Evolutionary conservation across 2,113 vertebrate species (phyloP).

Genomic region (sheep (Ovis aries)): ARS-UI_Ramb_v3.0 NC_056067.1:50268501-50269000

Average conservation of each 20-base stretch:
- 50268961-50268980: background rate
- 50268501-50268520: background rate
- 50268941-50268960: background rate
- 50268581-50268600: background rate
- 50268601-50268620: background rate
- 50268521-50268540: background rate
- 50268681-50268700: too few species aligned
- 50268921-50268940: background rate
- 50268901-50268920: background rate
- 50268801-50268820: too few species aligned
- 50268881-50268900: too few species aligned
- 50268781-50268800: too few species aligned
- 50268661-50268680: background rate
- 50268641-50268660: background rate
- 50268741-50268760: too few species aligned
- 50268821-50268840: background rate
- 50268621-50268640: background rate
- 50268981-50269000: too few species aligned
- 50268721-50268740: too few species aligned
- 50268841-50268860: background rate
- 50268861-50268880: too few species aligned
- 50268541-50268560: background rate
- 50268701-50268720: too few species aligned
- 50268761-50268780: too few species aligned
- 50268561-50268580: background rate